Conservation (phyloP, 1,140 invertebrate species). For the Cheumatopsyche charites region DNA sequence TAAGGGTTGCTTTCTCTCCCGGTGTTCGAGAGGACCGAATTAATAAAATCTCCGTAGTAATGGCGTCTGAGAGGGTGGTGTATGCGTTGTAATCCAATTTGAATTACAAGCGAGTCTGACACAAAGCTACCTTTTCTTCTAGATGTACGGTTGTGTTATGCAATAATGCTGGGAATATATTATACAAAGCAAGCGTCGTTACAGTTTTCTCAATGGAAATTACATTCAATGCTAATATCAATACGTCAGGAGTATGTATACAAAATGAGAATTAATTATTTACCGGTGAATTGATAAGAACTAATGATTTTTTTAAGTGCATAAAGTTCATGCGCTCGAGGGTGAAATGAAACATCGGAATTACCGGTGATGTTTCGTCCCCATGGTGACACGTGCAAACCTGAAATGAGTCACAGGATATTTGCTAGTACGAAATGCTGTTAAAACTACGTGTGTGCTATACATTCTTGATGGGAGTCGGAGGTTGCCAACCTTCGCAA, state of each 20-base stretch:
- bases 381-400: slow-evolving; percentile 7
- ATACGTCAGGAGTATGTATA: no score
- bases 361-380: neutral
- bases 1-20: neutral
- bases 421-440: neutral
- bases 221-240: no score
- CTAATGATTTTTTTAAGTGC: no score
- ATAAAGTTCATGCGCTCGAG: neutral
- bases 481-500: neutral
- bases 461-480: no score
- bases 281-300: no score
- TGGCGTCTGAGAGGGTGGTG: neutral
- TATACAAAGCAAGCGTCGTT: no score
- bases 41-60: slow-evolving; percentile 13
- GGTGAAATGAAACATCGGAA: slow-evolving; percentile 11
- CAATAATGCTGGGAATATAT: no score
- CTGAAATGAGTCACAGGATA: neutral
- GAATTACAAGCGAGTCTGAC: slow-evolving; percentile 13
- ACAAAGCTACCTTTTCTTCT: slow-evolving; percentile 18
- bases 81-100: slow-evolving; percentile 20
- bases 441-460: no score
- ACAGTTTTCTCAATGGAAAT: no score
- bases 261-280: no score
- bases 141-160: no score
- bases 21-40: neutral